Base-by-base conservation (phyloP, 2,797 vertebrate species). In the Coregonus suidteri region DNA sequence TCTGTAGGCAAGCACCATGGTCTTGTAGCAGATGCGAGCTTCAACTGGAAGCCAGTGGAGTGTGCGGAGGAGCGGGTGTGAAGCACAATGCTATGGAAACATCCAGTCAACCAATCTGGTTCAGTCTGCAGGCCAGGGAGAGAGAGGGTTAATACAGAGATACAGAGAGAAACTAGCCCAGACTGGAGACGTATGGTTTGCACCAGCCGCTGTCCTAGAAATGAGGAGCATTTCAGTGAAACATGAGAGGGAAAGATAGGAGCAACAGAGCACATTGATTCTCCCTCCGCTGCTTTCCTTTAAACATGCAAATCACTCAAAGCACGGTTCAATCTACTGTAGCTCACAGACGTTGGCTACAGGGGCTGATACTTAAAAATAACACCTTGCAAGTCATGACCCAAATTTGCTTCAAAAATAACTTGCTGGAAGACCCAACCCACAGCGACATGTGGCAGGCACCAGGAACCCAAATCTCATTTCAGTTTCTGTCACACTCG, bases 331-430 rank as follows among this genome's bases (percentile, higher is more conserved):
- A 54, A 88, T 87, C 85, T 80, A 84, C 88, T 90, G 87, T 88
- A 82, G 83, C 89, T 90, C 77, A 59, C 74, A 92, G 88, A 91
- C 87, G 80, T 83, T 87, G 89, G 90, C 87, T 90, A 88, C 93
- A 92, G 85, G 89, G 85, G 86, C 84, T 47, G 41, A 71, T 86
- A 88, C 85, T 90, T 92, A 90, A 91, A 93, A 93, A 93, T 91
- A 93, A 91, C 90, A 92, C 91, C 88, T 93, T 86, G 84, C 34
- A 80, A 47, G 41, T 89, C 82, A 85, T 94, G 94, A 94, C 93
- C 93, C 85, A 94, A 88, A 94, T 95, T 90, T 89, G 86, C 76
- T 85, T 88, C 82, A 87, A 85, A 92, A 93, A 92, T 91, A 94
- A 88, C 90, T 90, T 78, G 80, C 84, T 85, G 77, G 81, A 88